A percentile compares a stretch with the other conserved stretches of the same genome.
Evolutionary conservation across 2,797 vertebrate genomes (phyloP).

Genomic region (Etheostoma perlongum): DNA sequence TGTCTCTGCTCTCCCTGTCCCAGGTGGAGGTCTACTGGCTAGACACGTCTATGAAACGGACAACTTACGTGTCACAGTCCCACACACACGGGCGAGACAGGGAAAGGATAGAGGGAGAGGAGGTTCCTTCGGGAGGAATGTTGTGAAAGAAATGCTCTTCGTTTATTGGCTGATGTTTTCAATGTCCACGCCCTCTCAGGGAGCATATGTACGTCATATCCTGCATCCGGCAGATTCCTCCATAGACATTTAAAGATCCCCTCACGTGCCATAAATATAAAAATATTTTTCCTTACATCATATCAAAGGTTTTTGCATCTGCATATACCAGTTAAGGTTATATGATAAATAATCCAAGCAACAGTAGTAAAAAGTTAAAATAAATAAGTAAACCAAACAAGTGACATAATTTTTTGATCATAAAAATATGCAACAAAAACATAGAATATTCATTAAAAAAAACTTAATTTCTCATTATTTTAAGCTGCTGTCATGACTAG

Average conservation of each 20-base stretch:
- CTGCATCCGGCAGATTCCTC: background rate
- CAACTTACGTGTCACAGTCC: slow-evolving; percentile 81
- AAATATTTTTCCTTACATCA: background rate
- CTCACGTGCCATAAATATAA: too few relatives aligned
- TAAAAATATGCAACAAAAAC: background rate
- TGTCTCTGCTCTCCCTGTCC: slow-evolving; percentile 44
- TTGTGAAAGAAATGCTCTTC: slow-evolving; percentile 58
- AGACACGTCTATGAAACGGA: slow-evolving; percentile 30
- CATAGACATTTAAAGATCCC: too few relatives aligned
- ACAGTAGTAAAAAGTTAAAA: background rate
- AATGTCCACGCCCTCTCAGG: slow-evolving; percentile 2
- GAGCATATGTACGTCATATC: slow-evolving; percentile 40
- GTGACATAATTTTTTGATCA: background rate
- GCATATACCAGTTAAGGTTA: too few relatives aligned
- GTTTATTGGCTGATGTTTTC: slow-evolving; percentile 69
- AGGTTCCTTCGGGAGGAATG: slow-evolving; percentile 52
- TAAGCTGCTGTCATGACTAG: background rate
- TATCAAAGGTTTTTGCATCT: background rate
- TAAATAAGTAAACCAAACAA: background rate
- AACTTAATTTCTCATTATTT: background rate
- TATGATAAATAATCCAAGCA: too few relatives aligned
- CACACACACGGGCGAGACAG: background rate
- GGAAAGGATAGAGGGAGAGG: slow-evolving; percentile 11
- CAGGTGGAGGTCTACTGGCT: slow-evolving; percentile 47
- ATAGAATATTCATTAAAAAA: too few relatives aligned